These are phyloP conservation scores for Drosophila gaucha DNA, from an alignment of 2,888 invertebrate species.

Conservation along the genomic window DNA sequence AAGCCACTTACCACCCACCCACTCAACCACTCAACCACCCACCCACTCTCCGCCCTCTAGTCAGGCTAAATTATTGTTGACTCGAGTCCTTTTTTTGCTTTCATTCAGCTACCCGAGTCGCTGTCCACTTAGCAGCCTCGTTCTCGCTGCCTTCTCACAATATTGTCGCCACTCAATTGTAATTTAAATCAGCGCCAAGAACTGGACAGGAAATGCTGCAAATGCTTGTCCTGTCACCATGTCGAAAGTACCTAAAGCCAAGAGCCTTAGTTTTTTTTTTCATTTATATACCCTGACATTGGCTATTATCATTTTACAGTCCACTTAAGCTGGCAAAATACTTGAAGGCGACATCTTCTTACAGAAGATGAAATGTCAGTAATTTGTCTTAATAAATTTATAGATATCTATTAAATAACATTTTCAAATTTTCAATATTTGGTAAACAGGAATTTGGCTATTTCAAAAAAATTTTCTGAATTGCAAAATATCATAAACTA, in stretches of 20 bases:
- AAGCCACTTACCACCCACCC: slow-evolving; percentile 16
- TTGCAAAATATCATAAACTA: too few relatives aligned
- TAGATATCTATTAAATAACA: too few relatives aligned
- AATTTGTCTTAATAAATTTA: too few relatives aligned
- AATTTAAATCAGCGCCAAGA: slow-evolving; percentile 69
- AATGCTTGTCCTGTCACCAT: slow-evolving; percentile 50
- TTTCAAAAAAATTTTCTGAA: too few relatives aligned
- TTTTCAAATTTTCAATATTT: too few relatives aligned
- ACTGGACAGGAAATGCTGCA: slow-evolving; percentile 46
- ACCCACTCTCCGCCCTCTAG: not conserved
- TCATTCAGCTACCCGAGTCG: slow-evolving; percentile 24
- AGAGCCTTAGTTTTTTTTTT: slow-evolving; percentile 18
- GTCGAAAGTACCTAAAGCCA: slow-evolving; percentile 27
- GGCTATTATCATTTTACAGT: not conserved
- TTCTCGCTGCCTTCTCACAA: slow-evolving; percentile 46
- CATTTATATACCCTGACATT: slow-evolving; percentile 1
- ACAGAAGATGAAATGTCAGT: too few relatives aligned
- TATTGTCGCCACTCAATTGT: slow-evolving; percentile 80
- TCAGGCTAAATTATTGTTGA: slow-evolving; percentile 76
- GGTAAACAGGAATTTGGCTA: too few relatives aligned
- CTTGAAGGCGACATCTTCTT: not conserved
- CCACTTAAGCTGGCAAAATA: not conserved
- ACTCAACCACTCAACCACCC: not conserved
- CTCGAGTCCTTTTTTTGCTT: slow-evolving; percentile 58
- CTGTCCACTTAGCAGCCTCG: slow-evolving; percentile 62